These are phyloP conservation scores for Drosophila merina DNA, from an alignment of 2,888 invertebrate genomes.

Conservation along the genomic window DNA sequence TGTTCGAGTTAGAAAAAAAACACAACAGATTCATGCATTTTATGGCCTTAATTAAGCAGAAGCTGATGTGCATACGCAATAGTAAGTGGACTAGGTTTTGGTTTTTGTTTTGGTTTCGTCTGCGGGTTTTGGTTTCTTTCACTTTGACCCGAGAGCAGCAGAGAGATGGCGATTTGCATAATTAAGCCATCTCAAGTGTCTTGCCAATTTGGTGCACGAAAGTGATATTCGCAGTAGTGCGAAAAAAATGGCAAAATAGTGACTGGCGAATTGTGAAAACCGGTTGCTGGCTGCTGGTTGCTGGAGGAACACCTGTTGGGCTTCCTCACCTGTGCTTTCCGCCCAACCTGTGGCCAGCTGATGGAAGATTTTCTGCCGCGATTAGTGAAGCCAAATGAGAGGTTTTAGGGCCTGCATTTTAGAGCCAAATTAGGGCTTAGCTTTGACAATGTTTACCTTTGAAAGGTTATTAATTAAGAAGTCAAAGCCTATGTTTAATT, in stretches of 20 bases:
- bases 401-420: neutral
- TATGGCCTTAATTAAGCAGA: constrained; percentile 26
- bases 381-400: neutral
- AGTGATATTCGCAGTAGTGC: constrained; percentile 36
- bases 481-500: no score
- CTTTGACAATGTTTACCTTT: no score
- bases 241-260: constrained; percentile 20
- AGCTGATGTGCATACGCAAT: constrained; percentile 22
- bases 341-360: neutral
- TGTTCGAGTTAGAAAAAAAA: neutral
- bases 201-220: constrained; percentile 63
- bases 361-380: neutral
- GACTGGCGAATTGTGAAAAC: constrained; percentile 8
- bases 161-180: constrained; percentile 51
- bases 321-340: constrained; percentile 14
- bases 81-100: neutral
- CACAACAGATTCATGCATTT: constrained; percentile 4
- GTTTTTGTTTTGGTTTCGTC: neutral
- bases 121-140: constrained; percentile 16
- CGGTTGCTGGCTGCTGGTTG: constrained; percentile 14
- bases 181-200: constrained; percentile 66
- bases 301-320: constrained; percentile 22
- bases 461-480: no score
- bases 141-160: constrained; percentile 19
- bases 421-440: neutral